phyloP scores from a whole-genome alignment of 2,797 vertebrate species.

The Psittacula echo region DNA sequence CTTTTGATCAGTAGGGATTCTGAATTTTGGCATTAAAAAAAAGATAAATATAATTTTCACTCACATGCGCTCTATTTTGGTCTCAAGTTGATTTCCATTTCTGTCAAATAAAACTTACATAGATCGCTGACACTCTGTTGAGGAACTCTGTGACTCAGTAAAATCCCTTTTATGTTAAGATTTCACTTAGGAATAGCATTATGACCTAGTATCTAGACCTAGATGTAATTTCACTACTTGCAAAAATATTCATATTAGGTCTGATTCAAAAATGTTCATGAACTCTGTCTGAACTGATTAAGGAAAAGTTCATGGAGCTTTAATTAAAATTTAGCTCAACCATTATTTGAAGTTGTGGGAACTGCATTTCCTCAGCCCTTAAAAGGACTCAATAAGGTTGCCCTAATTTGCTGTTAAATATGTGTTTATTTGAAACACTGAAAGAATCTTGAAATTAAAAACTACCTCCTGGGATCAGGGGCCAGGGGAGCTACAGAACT shows the following conservation, averaged over 20 bases:
- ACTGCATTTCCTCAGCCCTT: neutral
- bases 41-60: neutral
- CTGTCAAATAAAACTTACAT: neutral
- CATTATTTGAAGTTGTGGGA: neutral
- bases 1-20: neutral
- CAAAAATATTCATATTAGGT: neutral
- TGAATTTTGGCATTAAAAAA: neutral
- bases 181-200: neutral
- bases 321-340: neutral
- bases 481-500: neutral
- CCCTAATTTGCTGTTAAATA: neutral
- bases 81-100: neutral
- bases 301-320: neutral
- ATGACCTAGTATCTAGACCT: neutral
- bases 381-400: neutral
- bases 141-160: neutral
- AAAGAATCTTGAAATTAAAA: neutral
- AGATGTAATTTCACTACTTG: neutral
- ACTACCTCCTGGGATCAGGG: neutral
- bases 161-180: neutral
- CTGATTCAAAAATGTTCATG: neutral
- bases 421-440: neutral
- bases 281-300: neutral
- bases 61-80: neutral
- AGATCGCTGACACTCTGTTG: neutral